Evolutionary conservation across 2,797 vertebrate species (phyloP), one percentile per base, ranked within the genome.

Genomic region (Morelia viridis): DNA sequence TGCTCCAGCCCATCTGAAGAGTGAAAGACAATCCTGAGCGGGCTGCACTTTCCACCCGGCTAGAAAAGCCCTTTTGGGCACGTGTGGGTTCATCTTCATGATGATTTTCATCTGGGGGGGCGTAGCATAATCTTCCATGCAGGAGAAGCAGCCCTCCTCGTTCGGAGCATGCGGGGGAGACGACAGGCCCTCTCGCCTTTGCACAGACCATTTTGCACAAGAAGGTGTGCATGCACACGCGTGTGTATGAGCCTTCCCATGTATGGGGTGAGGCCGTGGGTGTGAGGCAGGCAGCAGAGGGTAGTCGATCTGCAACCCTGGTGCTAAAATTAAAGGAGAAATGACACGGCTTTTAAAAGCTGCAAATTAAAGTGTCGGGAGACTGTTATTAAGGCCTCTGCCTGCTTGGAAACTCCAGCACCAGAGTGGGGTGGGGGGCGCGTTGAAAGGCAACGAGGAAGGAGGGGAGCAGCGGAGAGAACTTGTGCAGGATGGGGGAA

Each of bases 331-430:
- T 58, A 92, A 87, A 87, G 89, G 85, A 92, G 89, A 57, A 90
- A 90, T 90, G 92, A 92, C 92, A 92, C 11, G 4, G 85, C 65
- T 22, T 90, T 90, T 64, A 64, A 80, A 90, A 92, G 92, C 89
- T 80, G 58, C 92, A 83, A 90, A 92, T 92, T 90, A 92, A 87
- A 57, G 84, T 90, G 92, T 87, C 85, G 90, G 28, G 58, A 92
- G 65, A 68, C 85, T 90, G 85, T 90, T 90, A 90, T 92, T 92
- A 90, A 90, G 89, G 92, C 65, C 85, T 92, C 58, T 64, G 89
- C 46, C 89, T 64, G 89, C 58, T 68, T 64, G 85, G 89, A 92
- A 87, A 62, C 87, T 89, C 58, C 8, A 19, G 85, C 65, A 41
- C 24, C 7, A 83, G 88, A 22, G 46, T 22, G 19, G 41, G 53